Evolutionary conservation across 2,797 vertebrate species (phyloP), one percentile per base, ranked within the genome.

Genomic region (Zenarchopterus dispar): DNA sequence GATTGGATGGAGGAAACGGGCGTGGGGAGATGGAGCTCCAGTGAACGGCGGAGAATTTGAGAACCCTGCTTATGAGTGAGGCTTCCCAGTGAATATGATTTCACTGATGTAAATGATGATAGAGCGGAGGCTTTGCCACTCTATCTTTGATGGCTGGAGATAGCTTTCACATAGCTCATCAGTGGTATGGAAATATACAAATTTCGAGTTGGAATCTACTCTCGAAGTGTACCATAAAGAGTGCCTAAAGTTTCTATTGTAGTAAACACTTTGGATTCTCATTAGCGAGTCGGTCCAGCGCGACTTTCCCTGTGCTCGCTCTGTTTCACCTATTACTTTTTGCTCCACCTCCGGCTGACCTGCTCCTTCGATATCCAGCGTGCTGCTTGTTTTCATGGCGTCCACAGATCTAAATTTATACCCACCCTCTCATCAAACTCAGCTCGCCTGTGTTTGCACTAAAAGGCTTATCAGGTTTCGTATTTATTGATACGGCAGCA

Each of bases 401-500:
- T 86, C 64, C 80, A 84, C 84, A 77, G 77, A 85, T 87, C 82
- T 89, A 91, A 90, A 88, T 87, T 81, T 86, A 84, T 81, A 79
- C 22, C 67, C 69, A 67, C 24, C 54, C 73, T 70, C 42, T 56
- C 67, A 59, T 82, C 78, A 84, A 77, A 80, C 65, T 59, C 50
- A 57, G 44, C 82, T 72, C 62, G 55, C 72, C 78, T 80, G 73
- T 53, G 44, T 81, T 80, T 69, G 77, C 84, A 85, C 85, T 87
- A 85, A 87, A 72, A 51, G 72, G 73, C 76, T 84, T 82, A 81
- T 92, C 78, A 8, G 68, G 72, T 89, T 86, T 68, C 79, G 53
- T 18, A 62, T 79, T 86, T 89, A 91, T 91, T 85, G 90, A 93
- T 88, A 84, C 84, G 78, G 72, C 87, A 88, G 85, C 87, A 86